Evolutionary conservation across 2,888 invertebrate species (phyloP), one percentile per base, ranked within the genome.

Genomic region (Metallyticus violacea): DNA sequence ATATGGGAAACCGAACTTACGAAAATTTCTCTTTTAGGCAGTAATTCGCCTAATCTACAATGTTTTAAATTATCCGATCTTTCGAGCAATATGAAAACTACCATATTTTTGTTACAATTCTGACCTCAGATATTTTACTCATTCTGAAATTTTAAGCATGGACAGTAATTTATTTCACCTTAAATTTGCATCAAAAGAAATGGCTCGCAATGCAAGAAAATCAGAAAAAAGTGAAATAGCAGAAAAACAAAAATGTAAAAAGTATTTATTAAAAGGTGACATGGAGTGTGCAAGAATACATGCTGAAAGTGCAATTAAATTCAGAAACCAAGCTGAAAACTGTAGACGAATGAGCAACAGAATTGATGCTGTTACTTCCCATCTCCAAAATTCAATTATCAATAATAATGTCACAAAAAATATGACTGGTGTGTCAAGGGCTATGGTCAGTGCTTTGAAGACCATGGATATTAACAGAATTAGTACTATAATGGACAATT

Each of bases 391-490:
- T 5, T 99, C 99, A 9, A 93, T 99, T 26, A 99, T 99, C 15
- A 99, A 98, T 62, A 95, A 98, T 91, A 98, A 98, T 94, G 96
- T 97, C 0, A 99, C 98, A 87, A 95, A 95, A 88, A 97, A 97
- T 0, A 97, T 98, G 98, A 97, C 97, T 78, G 98, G 99, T 85
- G 99, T 99, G 1, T 99, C 99, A 0, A 98, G 99, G 92, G 98
- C 99, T 0, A 99, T 99, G 99, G 99, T 99, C 91, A 97, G 98
- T n/a, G 99, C 99, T 9, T 99, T 99, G 99, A 99, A 98, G 90
- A 98, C 99, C 79, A 99, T 99, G 99, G 99, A 99, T 92, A 93
- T 99, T 87, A 99, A 99, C 92, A 99, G 99, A 92, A 98, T 98
- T 90, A 97, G 97, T 0, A 94, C 95, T 7, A 93, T 98, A 3